Evolutionary conservation across 2,888 invertebrate species (phyloP).

Genomic region (Rhopalosiphum nymphaeae): DNA sequence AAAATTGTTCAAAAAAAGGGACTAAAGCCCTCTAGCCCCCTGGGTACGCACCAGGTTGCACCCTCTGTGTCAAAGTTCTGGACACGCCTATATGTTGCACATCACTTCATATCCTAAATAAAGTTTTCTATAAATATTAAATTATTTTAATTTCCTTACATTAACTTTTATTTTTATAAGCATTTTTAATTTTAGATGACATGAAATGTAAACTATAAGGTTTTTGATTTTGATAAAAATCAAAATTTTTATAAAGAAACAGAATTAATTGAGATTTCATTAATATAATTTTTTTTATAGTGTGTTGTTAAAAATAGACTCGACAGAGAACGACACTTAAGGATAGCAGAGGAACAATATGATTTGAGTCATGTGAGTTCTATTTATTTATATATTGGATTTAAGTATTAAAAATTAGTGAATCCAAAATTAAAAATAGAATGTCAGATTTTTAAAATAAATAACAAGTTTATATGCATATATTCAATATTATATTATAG

Average conservation of each 20-base stretch:
- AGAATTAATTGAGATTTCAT: not conserved
- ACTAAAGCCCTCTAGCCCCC: too few relatives aligned
- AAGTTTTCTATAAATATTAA: not conserved
- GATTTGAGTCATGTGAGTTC: not conserved
- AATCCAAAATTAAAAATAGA: not conserved
- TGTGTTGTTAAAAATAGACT: not conserved
- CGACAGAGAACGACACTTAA: not conserved
- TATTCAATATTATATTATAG: not conserved
- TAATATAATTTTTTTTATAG: conserved; percentile 3
- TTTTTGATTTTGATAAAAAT: not conserved
- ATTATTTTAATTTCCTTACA: not conserved
- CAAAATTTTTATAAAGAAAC: not conserved
- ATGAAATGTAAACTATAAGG: not conserved
- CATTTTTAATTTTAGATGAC: not conserved
- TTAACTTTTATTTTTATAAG: not conserved
- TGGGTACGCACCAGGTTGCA: too few relatives aligned
- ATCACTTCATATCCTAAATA: too few relatives aligned
- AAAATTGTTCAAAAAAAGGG: too few relatives aligned
- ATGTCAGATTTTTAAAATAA: not conserved
- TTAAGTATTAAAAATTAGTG: not conserved
- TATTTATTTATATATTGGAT: not conserved
- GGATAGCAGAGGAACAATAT: not conserved
- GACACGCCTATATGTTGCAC: too few relatives aligned
- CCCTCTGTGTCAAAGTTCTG: too few relatives aligned
- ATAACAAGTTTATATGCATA: not conserved